Base-by-base conservation (phyloP, 2,113 vertebrate species). In the Lipophrys pholis region DNA sequence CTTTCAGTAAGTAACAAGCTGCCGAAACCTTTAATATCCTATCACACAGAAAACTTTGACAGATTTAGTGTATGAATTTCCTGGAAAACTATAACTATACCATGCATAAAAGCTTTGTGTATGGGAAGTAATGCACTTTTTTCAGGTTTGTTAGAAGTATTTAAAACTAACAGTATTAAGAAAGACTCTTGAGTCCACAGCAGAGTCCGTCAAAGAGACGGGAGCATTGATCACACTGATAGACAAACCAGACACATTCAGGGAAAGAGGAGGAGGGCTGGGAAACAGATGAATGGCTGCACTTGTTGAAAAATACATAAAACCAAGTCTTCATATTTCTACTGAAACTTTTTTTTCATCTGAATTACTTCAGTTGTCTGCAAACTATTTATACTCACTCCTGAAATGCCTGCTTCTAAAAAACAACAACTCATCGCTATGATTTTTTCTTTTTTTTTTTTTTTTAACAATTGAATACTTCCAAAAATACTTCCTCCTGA, bases 171-270 rank as follows among this genome's bases (percentile, higher is more conserved):
- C 51, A 81, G 66, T 78, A 81, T 79, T 62, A 70, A 73, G 65
- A 78, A 69, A 66, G 83, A 61, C 16, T 21, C 48, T 48, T 62
- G 16, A 48, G 76, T 51, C 55, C 48, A 78, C 64, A 75, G 30
- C 62, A 56, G 67, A 42, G 21, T 41, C 39, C 3, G 63, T 51
- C 53, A 38, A 46, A 80, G 75, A 76, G 49, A 52, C 82, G 73
- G 82, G 73, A 82, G 54, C 61, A 62, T 57, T 69, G 86, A 89
- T 90, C 86, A 84, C 53, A 63, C 76, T 91, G 87, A 92, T 88
- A 78, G 88, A 90, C 74, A 87, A 91, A 87, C 69, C 89, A 91
- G 88, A 86, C 69, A 71, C 63, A 17, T 70, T 53, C 52, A 82
- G 61, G 76, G 52, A 69, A 10, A 12, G 16, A 65, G 58, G 77